Conservation (phyloP, 2,797 vertebrate genomes). For the Australoheros facetus region DNA sequence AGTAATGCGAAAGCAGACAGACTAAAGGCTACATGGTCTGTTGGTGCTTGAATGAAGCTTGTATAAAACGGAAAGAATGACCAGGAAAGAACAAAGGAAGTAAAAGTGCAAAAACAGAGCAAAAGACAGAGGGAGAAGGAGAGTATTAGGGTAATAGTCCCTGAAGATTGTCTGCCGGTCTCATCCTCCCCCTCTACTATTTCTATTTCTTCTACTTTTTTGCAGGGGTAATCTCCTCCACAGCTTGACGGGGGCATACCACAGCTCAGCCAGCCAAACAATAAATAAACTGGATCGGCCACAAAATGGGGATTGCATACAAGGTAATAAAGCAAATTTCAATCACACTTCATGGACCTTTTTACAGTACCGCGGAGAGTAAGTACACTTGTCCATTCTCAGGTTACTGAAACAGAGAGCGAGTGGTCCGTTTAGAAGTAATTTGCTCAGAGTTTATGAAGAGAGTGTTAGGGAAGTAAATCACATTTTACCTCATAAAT, state of each 20-base stretch:
- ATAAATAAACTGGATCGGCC: slow-evolving; percentile 81
- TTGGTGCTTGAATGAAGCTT: slow-evolving; percentile 8
- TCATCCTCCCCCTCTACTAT: slow-evolving; percentile 32
- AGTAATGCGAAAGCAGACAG: not conserved
- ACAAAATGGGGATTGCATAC: slow-evolving; percentile 78
- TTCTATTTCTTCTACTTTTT: slow-evolving; percentile 53
- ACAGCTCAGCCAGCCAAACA: slow-evolving; percentile 71
- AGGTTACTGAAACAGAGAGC: slow-evolving; percentile 71
- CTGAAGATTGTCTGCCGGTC: slow-evolving; percentile 64
- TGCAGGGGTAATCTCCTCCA: slow-evolving; percentile 73
- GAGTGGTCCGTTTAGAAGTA: slow-evolving; percentile 18
- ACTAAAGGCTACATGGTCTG: not conserved
- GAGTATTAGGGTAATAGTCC: slow-evolving; percentile 60
- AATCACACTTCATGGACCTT: slow-evolving; percentile 70
- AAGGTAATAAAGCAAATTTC: slow-evolving; percentile 83
- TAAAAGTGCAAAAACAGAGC: slow-evolving; percentile 36
- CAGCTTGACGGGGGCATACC: slow-evolving; percentile 67
- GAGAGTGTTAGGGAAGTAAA: not conserved
- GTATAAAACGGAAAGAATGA: slow-evolving; percentile 16
- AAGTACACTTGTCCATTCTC: slow-evolving; percentile 69
- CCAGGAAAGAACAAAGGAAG: slow-evolving; percentile 12
- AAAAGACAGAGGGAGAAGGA: slow-evolving; percentile 10
- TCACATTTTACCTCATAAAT: not conserved
- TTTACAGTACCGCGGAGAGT: slow-evolving; percentile 52
- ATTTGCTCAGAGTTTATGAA: slow-evolving; percentile 25